A percentile compares a stretch with the other conserved stretches of the same genome.
These are phyloP conservation scores for Atrina japonica DNA, from an alignment of 2,888 invertebrate species.

Conservation along the genomic window DNA sequence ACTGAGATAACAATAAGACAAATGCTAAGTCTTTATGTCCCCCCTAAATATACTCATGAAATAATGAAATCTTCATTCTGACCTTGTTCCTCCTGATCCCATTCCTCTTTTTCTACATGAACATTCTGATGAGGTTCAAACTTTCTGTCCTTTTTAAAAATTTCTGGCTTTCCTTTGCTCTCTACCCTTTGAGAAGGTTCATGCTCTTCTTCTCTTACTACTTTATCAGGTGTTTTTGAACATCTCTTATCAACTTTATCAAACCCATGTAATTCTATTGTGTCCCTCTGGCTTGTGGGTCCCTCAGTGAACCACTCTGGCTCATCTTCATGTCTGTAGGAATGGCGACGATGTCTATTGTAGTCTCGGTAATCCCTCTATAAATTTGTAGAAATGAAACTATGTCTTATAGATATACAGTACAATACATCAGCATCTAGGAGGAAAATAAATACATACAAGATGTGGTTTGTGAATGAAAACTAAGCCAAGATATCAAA, in stretches of 20 bases:
- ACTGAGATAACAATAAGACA: too few species aligned
- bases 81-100: neutral
- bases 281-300: conserved; percentile 94
- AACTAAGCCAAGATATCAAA: too few species aligned
- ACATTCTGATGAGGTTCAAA: conserved; percentile 38
- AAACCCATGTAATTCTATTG: conserved; percentile 95
- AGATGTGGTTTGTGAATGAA: too few species aligned
- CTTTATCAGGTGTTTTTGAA: conserved; percentile 19
- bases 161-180: neutral
- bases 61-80: too few species aligned
- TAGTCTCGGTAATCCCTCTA: conserved; percentile 9
- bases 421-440: too few species aligned
- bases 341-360: conserved; percentile 34
- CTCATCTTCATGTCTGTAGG: conserved; percentile 84
- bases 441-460: too few species aligned
- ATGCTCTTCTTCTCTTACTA: conserved; percentile 10
- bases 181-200: conserved; percentile 17
- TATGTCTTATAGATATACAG: conserved; percentile 10
- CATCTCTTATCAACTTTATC: conserved; percentile 82
- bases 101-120: conserved; percentile 32
- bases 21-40: too few species aligned
- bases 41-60: too few species aligned
- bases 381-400: too few species aligned
- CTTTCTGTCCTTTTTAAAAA: neutral
- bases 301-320: conserved; percentile 94